Conservation (phyloP, 1,140 invertebrate genomes). For the Calephelis virginiensis region DNA sequence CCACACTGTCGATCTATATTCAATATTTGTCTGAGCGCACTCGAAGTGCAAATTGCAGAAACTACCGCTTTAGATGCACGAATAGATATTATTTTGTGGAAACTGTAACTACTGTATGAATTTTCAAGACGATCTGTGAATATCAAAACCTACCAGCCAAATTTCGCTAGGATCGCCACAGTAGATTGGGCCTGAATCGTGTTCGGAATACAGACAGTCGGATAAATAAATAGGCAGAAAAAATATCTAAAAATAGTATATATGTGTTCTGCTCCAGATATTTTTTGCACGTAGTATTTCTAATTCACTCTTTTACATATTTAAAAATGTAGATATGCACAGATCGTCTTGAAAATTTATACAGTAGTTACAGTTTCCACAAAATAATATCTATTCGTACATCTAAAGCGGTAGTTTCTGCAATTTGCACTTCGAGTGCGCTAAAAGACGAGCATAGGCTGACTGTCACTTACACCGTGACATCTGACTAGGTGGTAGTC, state of each 20-base stretch:
- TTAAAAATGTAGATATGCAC: too few species aligned
- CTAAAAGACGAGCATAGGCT: not conserved
- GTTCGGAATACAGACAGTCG: too few species aligned
- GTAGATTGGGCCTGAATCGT: too few species aligned
- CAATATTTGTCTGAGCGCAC: conserved; percentile 14
- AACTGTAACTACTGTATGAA: not conserved
- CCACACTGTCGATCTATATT: conserved; percentile 2
- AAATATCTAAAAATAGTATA: too few species aligned
- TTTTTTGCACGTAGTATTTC: too few species aligned
- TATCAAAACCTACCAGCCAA: too few species aligned
- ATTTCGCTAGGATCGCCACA: too few species aligned
- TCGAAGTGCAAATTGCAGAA: conserved; percentile 7
- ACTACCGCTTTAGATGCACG: not conserved
- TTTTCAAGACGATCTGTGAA: not conserved
- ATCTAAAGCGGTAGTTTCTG: not conserved
- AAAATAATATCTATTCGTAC: conserved; percentile 13
- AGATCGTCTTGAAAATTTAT: not conserved
- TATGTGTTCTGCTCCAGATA: too few species aligned
- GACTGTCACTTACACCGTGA: too few species aligned
- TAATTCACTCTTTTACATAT: too few species aligned
- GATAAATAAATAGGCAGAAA: too few species aligned
- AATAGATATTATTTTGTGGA: conserved; percentile 10
- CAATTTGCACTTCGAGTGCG: conserved; percentile 13
- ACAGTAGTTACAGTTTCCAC: not conserved
- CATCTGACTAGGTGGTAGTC: too few species aligned